Evolutionary conservation across 2,797 vertebrate species (phyloP).

Genomic region (Okamejei kenojei): DNA sequence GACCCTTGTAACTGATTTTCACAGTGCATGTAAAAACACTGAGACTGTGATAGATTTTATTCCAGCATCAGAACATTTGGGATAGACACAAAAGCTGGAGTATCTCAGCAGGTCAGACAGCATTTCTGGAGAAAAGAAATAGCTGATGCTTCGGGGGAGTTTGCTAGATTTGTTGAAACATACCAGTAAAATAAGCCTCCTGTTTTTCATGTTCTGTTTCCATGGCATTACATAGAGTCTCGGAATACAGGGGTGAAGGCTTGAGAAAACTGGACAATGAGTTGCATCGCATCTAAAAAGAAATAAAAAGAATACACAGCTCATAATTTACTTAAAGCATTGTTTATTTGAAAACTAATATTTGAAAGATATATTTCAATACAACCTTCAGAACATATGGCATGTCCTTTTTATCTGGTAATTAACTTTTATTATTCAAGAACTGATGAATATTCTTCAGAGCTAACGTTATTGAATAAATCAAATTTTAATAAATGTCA

Average conservation of each 20-base stretch:
- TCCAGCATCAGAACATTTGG: neutral
- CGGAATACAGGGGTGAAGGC: slow-evolving; percentile 54
- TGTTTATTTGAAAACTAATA: neutral
- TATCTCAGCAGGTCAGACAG: too few species aligned
- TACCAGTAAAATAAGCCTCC: slow-evolving; percentile 54
- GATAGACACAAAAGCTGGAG: too few species aligned
- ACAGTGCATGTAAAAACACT: neutral
- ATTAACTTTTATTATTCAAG: neutral
- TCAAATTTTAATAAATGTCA: neutral
- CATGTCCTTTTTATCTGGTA: neutral
- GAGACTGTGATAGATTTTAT: neutral
- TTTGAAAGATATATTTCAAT: neutral
- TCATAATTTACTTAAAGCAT: slow-evolving; percentile 34
- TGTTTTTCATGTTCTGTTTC: slow-evolving; percentile 60
- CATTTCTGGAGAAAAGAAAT: too few species aligned
- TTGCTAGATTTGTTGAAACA: neutral
- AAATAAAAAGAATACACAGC: neutral
- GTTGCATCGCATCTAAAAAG: slow-evolving; percentile 40
- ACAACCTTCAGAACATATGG: neutral
- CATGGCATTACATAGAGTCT: slow-evolving; percentile 60
- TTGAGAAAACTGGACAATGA: slow-evolving; percentile 50
- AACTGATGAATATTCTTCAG: neutral
- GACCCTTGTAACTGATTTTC: neutral
- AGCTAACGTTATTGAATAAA: neutral
- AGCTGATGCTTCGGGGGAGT: neutral